Percentiles rank a stretch among this genome's conserved stretches.
phyloP scores from a whole-genome alignment of 2,888 invertebrate genomes.

The Neoascia interrupta region DNA sequence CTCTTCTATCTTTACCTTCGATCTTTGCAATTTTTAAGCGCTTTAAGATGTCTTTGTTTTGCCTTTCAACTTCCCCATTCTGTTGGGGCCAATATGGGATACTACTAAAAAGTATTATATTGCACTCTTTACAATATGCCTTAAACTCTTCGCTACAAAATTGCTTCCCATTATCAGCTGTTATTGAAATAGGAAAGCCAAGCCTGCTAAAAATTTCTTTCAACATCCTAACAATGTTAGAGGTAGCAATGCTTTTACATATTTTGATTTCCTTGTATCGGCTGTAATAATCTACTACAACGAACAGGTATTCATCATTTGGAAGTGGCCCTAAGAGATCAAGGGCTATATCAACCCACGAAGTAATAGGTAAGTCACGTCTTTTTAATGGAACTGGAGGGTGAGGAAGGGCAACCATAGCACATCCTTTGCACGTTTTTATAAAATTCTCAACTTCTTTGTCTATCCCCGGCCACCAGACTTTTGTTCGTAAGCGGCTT shows the following conservation, averaged over 20 bases:
- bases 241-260: conserved; percentile 29
- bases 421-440: conserved; percentile 46
- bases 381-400: conserved; percentile 31
- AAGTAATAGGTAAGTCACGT: conserved; percentile 26
- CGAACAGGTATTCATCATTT: conserved; percentile 47
- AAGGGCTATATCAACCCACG: conserved; percentile 47
- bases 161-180: conserved; percentile 66
- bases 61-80: conserved; percentile 49
- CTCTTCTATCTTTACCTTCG: conserved; percentile 34
- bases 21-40: conserved; percentile 46
- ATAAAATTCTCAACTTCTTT: conserved; percentile 70
- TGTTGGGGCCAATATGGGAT: conserved; percentile 41
- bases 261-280: conserved; percentile 48
- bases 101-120: conserved; percentile 39
- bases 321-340: conserved; percentile 46
- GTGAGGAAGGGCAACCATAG: conserved; percentile 27
- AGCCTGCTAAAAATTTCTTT: conserved; percentile 48
- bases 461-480: conserved; percentile 75
- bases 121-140: conserved; percentile 45
- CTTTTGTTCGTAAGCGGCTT: conserved; percentile 55
- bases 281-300: conserved; percentile 55
- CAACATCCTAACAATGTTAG: conserved; percentile 32
- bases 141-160: conserved; percentile 65
- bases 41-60: conserved; percentile 43
- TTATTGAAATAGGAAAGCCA: conserved; percentile 57